phyloP scores from a whole-genome alignment of 2,797 vertebrate species.

The Girardinus metallicus region DNA sequence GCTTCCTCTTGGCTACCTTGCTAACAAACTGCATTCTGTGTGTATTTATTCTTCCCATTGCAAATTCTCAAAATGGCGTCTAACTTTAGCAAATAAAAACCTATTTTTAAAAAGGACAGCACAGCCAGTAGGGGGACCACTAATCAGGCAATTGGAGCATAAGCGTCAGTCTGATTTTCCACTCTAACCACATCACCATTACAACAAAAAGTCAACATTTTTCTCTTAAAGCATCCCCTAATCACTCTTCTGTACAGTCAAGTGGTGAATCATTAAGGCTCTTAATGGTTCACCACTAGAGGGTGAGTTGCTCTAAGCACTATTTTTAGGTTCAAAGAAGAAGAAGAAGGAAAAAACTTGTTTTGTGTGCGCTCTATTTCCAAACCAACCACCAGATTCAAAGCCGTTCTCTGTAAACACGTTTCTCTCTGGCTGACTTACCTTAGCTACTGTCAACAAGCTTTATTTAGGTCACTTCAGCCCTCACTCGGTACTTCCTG shows the following conservation, averaged over 20 bases:
- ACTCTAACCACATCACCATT: neutral
- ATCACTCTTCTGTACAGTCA: neutral
- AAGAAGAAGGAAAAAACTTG: neutral
- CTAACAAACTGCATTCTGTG: neutral
- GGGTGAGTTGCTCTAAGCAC: neutral
- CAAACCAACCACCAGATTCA: rapidly evolving
- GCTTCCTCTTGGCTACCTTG: neutral
- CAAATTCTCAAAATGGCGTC: neutral
- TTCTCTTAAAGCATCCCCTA: neutral
- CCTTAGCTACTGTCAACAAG: neutral
- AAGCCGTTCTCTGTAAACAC: neutral
- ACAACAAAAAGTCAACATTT: neutral
- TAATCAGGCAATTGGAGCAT: neutral
- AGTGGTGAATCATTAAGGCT: neutral
- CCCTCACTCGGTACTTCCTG: constrained; percentile 12
- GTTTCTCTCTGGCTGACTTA: neutral
- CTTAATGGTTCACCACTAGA: too few relatives aligned
- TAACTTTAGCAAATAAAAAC: neutral
- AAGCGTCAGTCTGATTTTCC: neutral
- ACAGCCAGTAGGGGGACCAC: too few relatives aligned
- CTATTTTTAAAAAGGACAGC: neutral
- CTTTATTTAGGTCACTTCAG: neutral
- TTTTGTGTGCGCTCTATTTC: neutral
- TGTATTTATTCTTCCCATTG: neutral
- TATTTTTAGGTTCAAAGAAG: constrained; percentile 30